A percentile compares a stretch with the other conserved stretches of the same genome.
These are phyloP conservation scores for Notodonta ziczac DNA, from an alignment of 2,888 invertebrate species.

Conservation along the genomic window DNA sequence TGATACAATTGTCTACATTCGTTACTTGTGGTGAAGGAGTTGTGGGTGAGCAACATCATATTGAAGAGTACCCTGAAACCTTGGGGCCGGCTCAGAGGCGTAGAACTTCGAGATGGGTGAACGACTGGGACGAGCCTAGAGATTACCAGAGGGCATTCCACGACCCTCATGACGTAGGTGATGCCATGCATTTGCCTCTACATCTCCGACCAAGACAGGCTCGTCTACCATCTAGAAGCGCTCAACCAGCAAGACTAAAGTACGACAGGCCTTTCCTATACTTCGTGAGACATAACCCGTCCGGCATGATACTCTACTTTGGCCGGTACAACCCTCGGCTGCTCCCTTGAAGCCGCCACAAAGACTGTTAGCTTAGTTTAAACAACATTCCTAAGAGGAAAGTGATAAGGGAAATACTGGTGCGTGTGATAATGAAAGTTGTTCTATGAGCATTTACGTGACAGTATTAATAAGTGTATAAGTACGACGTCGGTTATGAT, in stretches of 20 bases:
- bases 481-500: conserved; percentile 55
- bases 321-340: conserved; percentile 94
- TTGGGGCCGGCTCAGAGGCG: conserved; percentile 69
- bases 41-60: conserved; percentile 90
- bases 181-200: conserved; percentile 85
- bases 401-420: conserved; percentile 75
- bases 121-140: conserved; percentile 82
- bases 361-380: conserved; percentile 81
- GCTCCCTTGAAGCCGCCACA: conserved; percentile 85
- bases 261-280: conserved; percentile 95
- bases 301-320: conserved; percentile 95
- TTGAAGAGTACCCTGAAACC: conserved; percentile 92
- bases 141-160: conserved; percentile 89
- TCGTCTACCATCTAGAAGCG: conserved; percentile 87
- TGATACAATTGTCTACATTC: conserved; percentile 93
- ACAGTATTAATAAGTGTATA: conserved; percentile 78
- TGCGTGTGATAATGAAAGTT: conserved; percentile 73
- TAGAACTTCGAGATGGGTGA: conserved; percentile 77
- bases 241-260: conserved; percentile 88
- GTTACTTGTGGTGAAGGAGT: conserved; percentile 91
- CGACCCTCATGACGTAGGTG: conserved; percentile 85
- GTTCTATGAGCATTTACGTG: conserved; percentile 77
- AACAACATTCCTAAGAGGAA: conserved; percentile 77
- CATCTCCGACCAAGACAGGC: conserved; percentile 89
- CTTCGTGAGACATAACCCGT: conserved; percentile 95